phyloP scores from a whole-genome alignment of 2,113 vertebrate species.

The Phocoena phocoena region DNA sequence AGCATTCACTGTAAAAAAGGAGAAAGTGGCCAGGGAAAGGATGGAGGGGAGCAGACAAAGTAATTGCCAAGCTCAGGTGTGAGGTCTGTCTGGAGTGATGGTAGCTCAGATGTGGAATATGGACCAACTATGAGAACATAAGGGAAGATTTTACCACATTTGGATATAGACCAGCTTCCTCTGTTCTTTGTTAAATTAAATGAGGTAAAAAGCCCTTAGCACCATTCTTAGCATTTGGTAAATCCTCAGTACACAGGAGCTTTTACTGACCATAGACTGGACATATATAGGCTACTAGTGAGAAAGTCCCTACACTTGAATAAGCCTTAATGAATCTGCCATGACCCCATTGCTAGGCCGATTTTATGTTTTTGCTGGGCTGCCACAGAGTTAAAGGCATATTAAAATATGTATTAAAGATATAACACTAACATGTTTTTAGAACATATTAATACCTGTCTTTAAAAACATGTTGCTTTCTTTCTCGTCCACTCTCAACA shows the following conservation, averaged over 20 bases:
- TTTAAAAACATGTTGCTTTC: neutral
- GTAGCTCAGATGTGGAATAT: neutral
- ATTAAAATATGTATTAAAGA: constrained; percentile 22
- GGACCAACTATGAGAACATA: neutral
- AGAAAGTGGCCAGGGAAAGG: neutral
- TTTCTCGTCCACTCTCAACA: neutral
- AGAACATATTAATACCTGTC: neutral
- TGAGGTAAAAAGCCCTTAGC: neutral
- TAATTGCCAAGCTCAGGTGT: neutral
- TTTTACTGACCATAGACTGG: neutral
- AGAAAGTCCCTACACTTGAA: neutral
- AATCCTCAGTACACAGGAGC: neutral
- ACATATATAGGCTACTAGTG: neutral
- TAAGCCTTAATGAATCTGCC: neutral
- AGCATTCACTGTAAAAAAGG: neutral
- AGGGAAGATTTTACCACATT: neutral
- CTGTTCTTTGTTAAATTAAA: neutral
- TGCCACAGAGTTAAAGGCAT: neutral
- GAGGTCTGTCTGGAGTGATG: neutral
- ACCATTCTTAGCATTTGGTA: neutral
- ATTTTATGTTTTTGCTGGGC: constrained; percentile 17
- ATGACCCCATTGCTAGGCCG: neutral
- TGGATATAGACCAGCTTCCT: neutral
- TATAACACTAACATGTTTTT: neutral
- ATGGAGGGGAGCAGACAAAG: neutral